phyloP scores from a whole-genome alignment of 2,888 invertebrate genomes.

The Tinea semifulvella region DNA sequence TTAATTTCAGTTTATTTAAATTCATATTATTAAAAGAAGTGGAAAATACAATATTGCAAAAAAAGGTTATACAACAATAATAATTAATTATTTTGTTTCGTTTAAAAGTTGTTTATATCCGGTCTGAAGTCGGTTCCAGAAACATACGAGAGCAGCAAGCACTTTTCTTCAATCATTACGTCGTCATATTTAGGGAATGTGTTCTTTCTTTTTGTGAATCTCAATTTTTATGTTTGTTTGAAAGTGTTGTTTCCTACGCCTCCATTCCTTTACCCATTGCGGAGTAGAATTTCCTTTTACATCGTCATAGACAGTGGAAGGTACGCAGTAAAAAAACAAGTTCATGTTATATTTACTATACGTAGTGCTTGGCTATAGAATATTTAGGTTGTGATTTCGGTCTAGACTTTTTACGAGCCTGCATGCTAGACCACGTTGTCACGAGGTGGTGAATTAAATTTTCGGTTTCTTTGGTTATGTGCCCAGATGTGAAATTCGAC shows the following conservation, averaged over 20 bases:
- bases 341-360: constrained; percentile 53
- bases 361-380: constrained; percentile 21
- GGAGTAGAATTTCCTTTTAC: constrained; percentile 35
- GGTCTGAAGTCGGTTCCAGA: constrained; percentile 60
- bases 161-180: constrained; percentile 61
- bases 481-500: constrained; percentile 25
- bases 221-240: constrained; percentile 44
- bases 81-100: too few species aligned
- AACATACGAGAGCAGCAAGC: constrained; percentile 63
- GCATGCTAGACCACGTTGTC: constrained; percentile 52
- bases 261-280: constrained; percentile 25
- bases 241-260: constrained; percentile 35
- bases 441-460: constrained; percentile 24
- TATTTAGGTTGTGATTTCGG: constrained; percentile 15
- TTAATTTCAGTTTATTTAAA: too few species aligned
- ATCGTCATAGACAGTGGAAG: constrained; percentile 57
- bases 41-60: too few species aligned
- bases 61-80: too few species aligned
- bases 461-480: constrained; percentile 26
- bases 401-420: constrained; percentile 25
- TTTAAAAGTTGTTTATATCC: too few species aligned
- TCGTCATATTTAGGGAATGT: constrained; percentile 36
- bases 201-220: constrained; percentile 44
- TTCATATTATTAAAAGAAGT: too few species aligned
- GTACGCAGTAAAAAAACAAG: constrained; percentile 57